These are phyloP conservation scores for Sminthopsis crassicaudata DNA, from an alignment of 2,113 vertebrate genomes.

Conservation along the genomic window DNA sequence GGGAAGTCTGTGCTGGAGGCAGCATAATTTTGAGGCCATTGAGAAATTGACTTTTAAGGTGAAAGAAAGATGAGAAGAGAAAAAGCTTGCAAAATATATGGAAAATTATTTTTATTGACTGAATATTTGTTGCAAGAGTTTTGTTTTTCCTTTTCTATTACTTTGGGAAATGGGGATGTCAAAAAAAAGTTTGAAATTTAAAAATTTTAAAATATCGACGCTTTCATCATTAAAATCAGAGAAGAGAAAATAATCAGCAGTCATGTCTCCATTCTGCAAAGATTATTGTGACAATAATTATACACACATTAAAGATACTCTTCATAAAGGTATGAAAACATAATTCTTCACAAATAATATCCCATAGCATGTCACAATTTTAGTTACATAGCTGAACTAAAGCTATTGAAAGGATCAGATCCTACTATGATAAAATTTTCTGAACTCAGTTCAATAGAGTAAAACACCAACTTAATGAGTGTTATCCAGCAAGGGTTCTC, in stretches of 20 bases:
- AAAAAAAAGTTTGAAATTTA: background rate
- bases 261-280: background rate
- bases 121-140: background rate
- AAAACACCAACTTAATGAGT: background rate
- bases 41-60: background rate
- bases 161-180: background rate
- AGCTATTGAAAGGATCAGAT: background rate
- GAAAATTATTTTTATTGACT: background rate
- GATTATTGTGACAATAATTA: background rate
- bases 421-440: background rate
- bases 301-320: background rate
- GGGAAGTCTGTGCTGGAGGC: background rate
- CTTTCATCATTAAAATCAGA: background rate
- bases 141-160: background rate
- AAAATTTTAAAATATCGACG: background rate
- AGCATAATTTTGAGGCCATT: background rate
- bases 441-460: background rate
- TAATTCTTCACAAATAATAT: background rate
- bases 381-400: background rate
- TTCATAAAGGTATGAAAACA: background rate
- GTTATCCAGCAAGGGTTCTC: background rate
- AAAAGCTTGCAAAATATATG: background rate
- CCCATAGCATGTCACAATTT: background rate
- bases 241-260: background rate
- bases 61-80: background rate